These are phyloP conservation scores for Hydropsyche betteni DNA, from an alignment of 2,888 invertebrate species.

Conservation along the genomic window DNA sequence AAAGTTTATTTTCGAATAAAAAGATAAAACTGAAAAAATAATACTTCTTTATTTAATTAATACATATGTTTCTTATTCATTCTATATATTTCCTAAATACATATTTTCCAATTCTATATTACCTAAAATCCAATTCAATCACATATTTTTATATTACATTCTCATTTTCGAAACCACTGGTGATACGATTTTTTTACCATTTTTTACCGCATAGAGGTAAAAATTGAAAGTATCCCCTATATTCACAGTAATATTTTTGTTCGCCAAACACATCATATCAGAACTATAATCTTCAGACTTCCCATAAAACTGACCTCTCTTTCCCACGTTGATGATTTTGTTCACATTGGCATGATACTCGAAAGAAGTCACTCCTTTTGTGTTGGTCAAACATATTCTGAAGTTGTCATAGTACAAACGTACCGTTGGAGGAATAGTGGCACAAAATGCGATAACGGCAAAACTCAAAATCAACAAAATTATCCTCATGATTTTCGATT, in stretches of 20 bases:
- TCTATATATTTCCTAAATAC: no score
- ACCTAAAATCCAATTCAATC: no score
- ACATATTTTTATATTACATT: no score
- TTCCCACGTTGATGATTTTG: neutral
- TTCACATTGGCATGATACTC: neutral
- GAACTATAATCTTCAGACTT: neutral
- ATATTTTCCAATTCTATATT: no score
- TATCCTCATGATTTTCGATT: neutral
- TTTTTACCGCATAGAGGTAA: neutral
- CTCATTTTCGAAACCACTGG: neutral
- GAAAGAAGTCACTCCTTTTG: neutral
- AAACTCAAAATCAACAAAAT: neutral
- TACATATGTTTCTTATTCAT: no score
- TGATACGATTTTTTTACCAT: neutral
- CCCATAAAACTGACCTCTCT: neutral
- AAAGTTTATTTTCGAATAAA: no score
- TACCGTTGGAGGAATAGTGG: neutral
- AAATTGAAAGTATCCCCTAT: neutral
- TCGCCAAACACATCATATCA: neutral
- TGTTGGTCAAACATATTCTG: neutral
- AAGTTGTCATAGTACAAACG: neutral
- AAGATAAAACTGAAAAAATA: no score
- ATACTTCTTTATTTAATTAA: no score
- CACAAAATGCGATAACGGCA: neutral
- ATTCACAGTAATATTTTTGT: neutral